Evolutionary conservation across 2,113 vertebrate genomes (phyloP).

Genomic region (Notothenia rossii): DNA sequence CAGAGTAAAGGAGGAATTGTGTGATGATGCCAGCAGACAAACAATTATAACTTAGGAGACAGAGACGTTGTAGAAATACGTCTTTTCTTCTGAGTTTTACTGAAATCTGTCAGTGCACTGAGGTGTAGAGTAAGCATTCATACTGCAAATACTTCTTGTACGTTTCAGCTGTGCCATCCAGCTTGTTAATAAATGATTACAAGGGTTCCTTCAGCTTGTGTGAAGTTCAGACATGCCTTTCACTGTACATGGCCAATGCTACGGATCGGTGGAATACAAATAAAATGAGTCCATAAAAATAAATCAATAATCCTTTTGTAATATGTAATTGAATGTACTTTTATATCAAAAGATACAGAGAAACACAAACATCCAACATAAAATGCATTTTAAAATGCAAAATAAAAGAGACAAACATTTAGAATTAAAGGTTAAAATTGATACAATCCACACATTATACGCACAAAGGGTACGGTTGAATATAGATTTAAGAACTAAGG

Average conservation of each 20-base stretch:
- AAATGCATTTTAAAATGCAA: conserved; percentile 3
- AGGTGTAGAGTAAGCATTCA: conserved; percentile 8
- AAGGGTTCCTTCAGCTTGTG: conserved; percentile 1
- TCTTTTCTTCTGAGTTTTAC: not conserved
- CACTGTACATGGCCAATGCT: not conserved
- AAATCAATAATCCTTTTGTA: too few species aligned
- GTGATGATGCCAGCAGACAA: conserved; percentile 66
- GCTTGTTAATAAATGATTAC: conserved; percentile 53
- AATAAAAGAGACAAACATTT: not conserved
- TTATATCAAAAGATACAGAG: not conserved
- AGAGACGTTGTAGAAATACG: conserved; percentile 28
- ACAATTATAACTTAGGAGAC: conserved; percentile 52
- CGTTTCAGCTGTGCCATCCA: not conserved
- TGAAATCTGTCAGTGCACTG: conserved; percentile 12
- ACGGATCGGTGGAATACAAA: not conserved
- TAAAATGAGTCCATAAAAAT: too few species aligned
- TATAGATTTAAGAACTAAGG: not conserved
- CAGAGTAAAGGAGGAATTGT: conserved; percentile 67
- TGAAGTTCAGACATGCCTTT: not conserved
- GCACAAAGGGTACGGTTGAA: not conserved
- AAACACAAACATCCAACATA: not conserved
- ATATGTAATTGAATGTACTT: not conserved
- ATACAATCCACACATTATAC: not conserved
- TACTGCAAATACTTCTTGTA: not conserved
- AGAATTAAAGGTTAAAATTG: not conserved